A percentile compares a stretch with the other conserved stretches of the same genome.
Evolutionary conservation across 2,888 invertebrate species (phyloP).

Genomic region (Hermodice carunculata): DNA sequence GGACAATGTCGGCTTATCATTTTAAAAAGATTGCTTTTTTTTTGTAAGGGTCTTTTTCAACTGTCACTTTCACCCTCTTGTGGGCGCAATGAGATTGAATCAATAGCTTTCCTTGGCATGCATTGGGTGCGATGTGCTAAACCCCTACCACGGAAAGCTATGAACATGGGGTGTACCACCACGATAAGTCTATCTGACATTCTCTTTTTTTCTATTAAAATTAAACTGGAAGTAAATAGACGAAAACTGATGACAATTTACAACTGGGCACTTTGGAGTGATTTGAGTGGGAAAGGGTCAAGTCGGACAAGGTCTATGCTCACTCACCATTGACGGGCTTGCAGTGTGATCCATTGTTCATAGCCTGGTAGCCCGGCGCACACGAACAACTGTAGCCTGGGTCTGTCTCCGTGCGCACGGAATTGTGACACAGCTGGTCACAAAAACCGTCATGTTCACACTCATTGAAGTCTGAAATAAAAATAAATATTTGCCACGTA

Average conservation of each 20-base stretch:
- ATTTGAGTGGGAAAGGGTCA: no score
- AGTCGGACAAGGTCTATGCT: no score
- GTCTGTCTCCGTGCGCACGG: slow-evolving; percentile 65
- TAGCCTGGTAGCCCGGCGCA: slow-evolving; percentile 78
- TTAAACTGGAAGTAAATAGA: no score
- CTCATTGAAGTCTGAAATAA: slow-evolving; percentile 80
- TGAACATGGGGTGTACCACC: background rate
- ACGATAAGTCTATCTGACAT: background rate
- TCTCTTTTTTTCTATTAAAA: no score
- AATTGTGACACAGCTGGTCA: slow-evolving; percentile 61
- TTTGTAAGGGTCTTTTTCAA: no score
- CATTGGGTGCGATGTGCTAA: background rate
- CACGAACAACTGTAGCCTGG: slow-evolving; percentile 82
- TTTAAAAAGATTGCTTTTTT: no score
- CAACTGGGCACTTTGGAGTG: no score
- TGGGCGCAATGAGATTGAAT: no score
- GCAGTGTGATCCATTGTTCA: slow-evolving; percentile 74
- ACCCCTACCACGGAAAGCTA: background rate
- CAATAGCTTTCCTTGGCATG: no score
- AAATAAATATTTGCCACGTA: slow-evolving; percentile 20
- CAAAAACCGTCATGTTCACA: slow-evolving; percentile 77
- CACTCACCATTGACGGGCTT: slow-evolving; percentile 79
- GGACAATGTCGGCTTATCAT: no score
- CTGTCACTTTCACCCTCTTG: no score
- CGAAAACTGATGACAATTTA: no score